These are phyloP conservation scores for Diabrotica virgifera DNA, from an alignment of 1,140 invertebrate genomes.

Conservation along the genomic window DNA sequence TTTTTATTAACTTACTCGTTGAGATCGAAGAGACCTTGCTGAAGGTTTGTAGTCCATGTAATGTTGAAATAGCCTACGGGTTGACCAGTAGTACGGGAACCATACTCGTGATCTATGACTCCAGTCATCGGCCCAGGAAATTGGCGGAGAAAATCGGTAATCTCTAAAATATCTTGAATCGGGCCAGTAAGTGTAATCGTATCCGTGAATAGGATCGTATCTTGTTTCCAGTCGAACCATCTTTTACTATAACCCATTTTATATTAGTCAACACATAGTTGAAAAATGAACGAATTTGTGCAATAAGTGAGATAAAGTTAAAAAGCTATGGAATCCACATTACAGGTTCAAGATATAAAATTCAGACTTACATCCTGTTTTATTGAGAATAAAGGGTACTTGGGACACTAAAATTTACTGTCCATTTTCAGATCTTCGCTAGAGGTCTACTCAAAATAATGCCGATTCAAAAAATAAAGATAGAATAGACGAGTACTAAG, in stretches of 20 bases:
- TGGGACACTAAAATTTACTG: too few species aligned
- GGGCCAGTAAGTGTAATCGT: constrained; percentile 33
- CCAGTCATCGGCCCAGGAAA: constrained; percentile 26
- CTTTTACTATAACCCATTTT: not conserved
- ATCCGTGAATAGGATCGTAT: constrained; percentile 32
- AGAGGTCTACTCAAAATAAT: too few species aligned
- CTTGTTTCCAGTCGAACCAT: constrained; percentile 13
- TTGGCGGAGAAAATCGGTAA: constrained; percentile 31
- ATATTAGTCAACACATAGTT: too few species aligned
- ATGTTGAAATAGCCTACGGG: constrained; percentile 29
- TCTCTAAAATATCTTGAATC: constrained; percentile 35
- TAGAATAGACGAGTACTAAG: too few species aligned
- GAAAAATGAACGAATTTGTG: too few species aligned
- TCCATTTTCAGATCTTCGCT: too few species aligned
- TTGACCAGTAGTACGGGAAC: constrained; percentile 35
- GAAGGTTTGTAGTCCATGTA: constrained; percentile 31
- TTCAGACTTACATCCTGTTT: too few species aligned
- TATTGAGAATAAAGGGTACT: too few species aligned
- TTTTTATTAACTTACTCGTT: constrained; percentile 25
- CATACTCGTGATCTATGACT: constrained; percentile 28
- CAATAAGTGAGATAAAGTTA: too few species aligned
- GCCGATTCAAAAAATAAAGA: too few species aligned
- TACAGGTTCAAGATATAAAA: too few species aligned
- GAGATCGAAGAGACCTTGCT: constrained; percentile 25
- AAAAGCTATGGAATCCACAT: too few species aligned